Base-by-base conservation (phyloP, 2,113 vertebrate genomes). In the Dolichotis patagonum region DNA sequence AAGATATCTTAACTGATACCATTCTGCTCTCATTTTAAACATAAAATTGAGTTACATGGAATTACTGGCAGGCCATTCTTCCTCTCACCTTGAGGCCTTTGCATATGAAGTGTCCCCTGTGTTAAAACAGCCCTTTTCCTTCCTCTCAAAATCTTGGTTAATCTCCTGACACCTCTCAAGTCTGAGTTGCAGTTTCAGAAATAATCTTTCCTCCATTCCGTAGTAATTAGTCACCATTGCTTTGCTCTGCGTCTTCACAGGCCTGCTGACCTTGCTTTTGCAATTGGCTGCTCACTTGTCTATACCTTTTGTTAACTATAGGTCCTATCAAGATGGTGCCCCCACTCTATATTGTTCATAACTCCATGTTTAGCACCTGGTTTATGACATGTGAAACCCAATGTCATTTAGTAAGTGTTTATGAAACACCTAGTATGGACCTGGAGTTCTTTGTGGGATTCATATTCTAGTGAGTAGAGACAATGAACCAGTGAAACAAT, bases 131-230 rank as follows among this genome's bases (percentile, higher is more conserved):
- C 26, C 67, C 85, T 35, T 19, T 85, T 9, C 22, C n/a, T 5
- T 32, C 26, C 52, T 91, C 22, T 85, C 28, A 75, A 91, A 95
- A 85, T 10, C 35, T 65, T 94, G 63, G 9, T 9, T 83, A 49
- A 67, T 88, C 65, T 95, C 69, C 41, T 56, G 81, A 88, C 5
- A 43, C 73, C 5, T 78, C 83, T 90, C n/a, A 26, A 5, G 10
- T 89, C 32, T 96, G 78, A 88, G 65, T 88, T 94, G 85, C 16
- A 4, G 22, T 78, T 85, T 91, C 73, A 85, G 71, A 89, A 95
- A 92, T 26, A 95, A 92, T 26, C 3, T 38, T 82, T 82, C n/a
- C 28, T 80, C 38, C 28, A 93, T 88, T 60, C 54, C 28, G 67
- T 19, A 56, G 49, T 56, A 69, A 30, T 43, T 89, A 24, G 73